Conservation (phyloP, 2,888 invertebrate genomes). For the Nebria salina region DNA sequence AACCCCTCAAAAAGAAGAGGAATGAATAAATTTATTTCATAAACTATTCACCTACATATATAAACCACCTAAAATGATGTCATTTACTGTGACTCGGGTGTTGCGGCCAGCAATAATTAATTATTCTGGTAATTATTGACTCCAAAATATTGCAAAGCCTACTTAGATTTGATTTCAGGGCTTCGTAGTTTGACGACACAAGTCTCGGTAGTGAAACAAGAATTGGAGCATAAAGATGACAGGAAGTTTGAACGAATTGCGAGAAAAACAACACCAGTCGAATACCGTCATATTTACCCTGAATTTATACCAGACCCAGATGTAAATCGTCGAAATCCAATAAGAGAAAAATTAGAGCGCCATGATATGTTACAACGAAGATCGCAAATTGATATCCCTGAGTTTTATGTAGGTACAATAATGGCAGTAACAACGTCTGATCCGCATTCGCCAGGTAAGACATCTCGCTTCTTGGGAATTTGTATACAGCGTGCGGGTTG, state of each 20-base stretch:
- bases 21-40: no score
- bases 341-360: constrained; percentile 90
- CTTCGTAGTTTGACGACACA: constrained; percentile 3
- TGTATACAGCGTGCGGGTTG: constrained; percentile 87
- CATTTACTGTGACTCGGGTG: constrained; percentile 13
- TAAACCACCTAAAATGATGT: constrained; percentile 12
- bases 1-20: no score
- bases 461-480: constrained; percentile 90
- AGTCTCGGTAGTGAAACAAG: background rate
- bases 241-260: constrained; percentile 12
- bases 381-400: constrained; percentile 86
- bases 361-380: constrained; percentile 91
- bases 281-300: constrained; percentile 80
- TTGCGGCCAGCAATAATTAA: constrained; percentile 10
- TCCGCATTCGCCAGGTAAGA: constrained; percentile 83
- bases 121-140: background rate
- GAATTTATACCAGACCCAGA: constrained; percentile 93
- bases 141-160: background rate
- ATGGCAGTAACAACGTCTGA: constrained; percentile 90
- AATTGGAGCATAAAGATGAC: constrained; percentile 15
- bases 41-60: no score
- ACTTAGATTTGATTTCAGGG: constrained; percentile 13
- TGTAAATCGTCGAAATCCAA: constrained; percentile 76
- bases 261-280: constrained; percentile 49
- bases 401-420: constrained; percentile 96